Evolutionary conservation across 1,140 invertebrate genomes (phyloP), one percentile per base, ranked within the genome.

Genomic region (Venturia canescens): DNA sequence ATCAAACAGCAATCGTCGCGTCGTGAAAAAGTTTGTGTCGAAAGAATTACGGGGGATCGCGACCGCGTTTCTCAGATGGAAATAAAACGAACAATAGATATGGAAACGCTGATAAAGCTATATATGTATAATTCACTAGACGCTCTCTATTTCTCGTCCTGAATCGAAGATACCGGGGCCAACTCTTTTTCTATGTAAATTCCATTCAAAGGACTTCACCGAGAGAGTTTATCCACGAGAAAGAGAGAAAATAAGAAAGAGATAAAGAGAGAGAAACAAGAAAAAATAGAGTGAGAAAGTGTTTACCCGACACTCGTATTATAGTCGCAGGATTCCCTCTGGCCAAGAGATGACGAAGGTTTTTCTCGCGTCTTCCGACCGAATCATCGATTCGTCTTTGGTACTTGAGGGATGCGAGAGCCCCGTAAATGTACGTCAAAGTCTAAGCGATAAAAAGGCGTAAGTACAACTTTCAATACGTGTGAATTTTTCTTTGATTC

Each of bases 161-260:
- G 75, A 77, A 77, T 77, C 75, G 75, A 63, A 77, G 53, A 66
- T 77, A 77, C 57, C 60, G 16, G 66, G 27, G 53, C 57, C 29
- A 77, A 77, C 75, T 77, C 75, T 77, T 77, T 44, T 77, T 77
- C 75, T 77, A 77, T 77, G 75, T 77, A 77, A 77, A 77, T 77
- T 77, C 23, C 31, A 77, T 66, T 77, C 75, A 63, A 77, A 77
- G 26, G 75, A 77, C n/a, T 60, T 44, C 5, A 34, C 16, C 53
- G 9, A 27, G 31, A 23, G 75, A 77, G 57, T 77, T 66, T 77
- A 77, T 77, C 27, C 75, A 31, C 34, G 66, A 69, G 27, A 69
- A 69, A 69, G 29, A 31, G 27, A 69, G 66, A 13, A 18, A 9
- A 53, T 15, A 21, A 26, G 57, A 63, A 11, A 63, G 21, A 26